Conservation (phyloP, 2,888 invertebrate genomes). For the Drosophila paranaensis region DNA sequence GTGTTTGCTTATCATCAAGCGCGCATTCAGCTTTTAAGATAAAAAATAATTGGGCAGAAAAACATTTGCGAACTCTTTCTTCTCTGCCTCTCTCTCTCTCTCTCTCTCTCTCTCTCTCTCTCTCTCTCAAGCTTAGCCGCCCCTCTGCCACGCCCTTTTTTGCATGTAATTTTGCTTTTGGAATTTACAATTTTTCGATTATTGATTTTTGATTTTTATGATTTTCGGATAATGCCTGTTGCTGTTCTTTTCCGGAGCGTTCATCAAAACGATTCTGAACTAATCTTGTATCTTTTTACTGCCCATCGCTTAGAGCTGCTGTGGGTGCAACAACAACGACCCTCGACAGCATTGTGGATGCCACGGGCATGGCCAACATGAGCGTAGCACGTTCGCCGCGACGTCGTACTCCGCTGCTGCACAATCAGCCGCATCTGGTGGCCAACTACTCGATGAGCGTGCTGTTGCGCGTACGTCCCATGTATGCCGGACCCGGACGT, state of each 20-base stretch:
- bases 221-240: slow-evolving; percentile 34
- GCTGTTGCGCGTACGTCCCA: slow-evolving; percentile 91
- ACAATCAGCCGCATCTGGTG: slow-evolving; percentile 71
- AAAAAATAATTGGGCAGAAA: neutral
- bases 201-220: slow-evolving; percentile 7
- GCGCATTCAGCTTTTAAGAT: slow-evolving; percentile 14
- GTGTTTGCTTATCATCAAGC: slow-evolving; percentile 19
- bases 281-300: neutral
- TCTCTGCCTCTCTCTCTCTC: neutral
- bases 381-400: slow-evolving; percentile 56
- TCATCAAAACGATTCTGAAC: slow-evolving; percentile 2
- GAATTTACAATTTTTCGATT: slow-evolving; percentile 6
- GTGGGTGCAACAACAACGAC: slow-evolving; percentile 22
- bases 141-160: slow-evolving; percentile 4
- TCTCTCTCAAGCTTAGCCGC: neutral
- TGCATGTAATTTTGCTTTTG: slow-evolving; percentile 38
- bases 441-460: slow-evolving; percentile 86
- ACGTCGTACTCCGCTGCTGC: slow-evolving; percentile 72
- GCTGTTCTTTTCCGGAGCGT: neutral
- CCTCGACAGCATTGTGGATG: slow-evolving; percentile 27
- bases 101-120: neutral
- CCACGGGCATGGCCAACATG: slow-evolving; percentile 13
- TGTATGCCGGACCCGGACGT: slow-evolving; percentile 91
- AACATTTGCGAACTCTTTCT: slow-evolving; percentile 1
- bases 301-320: slow-evolving; percentile 15